phyloP scores from a whole-genome alignment of 2,888 invertebrate species.

The Thymelicus sylvestris region DNA sequence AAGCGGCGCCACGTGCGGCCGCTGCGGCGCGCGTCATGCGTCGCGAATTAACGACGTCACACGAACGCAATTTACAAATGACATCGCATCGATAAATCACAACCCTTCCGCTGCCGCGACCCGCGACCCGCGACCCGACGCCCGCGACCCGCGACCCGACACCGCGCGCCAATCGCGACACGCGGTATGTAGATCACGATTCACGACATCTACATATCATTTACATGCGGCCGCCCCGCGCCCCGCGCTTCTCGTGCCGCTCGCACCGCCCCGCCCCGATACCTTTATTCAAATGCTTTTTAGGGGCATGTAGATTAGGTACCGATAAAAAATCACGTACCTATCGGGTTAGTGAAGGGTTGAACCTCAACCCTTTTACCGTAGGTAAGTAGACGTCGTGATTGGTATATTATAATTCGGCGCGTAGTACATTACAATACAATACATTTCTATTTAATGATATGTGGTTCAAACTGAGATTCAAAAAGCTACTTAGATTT shows the following conservation, averaged over 20 bases:
- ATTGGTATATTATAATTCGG: constrained; percentile 27
- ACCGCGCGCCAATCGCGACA: constrained; percentile 41
- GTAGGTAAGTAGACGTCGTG: constrained; percentile 3
- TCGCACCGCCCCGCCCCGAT: constrained; percentile 35
- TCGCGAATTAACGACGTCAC: constrained; percentile 70
- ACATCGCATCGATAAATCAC: constrained; percentile 58
- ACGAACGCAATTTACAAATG: constrained; percentile 58
- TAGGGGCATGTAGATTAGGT: constrained; percentile 40
- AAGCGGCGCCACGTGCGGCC: constrained; percentile 43
- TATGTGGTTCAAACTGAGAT: background rate
- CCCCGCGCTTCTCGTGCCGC: too few relatives aligned
- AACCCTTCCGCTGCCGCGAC: constrained; percentile 45
- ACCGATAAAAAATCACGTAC: constrained; percentile 32
- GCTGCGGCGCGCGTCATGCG: constrained; percentile 58
- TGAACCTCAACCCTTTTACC: constrained; percentile 18
- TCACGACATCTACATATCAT: constrained; percentile 63
- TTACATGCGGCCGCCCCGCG: constrained; percentile 54
- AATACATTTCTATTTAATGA: background rate
- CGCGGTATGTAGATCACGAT: constrained; percentile 16
- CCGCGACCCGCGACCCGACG: constrained; percentile 39
- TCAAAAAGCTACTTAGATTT: too few relatives aligned
- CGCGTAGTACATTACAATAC: background rate
- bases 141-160: constrained; percentile 38
- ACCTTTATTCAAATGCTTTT: constrained; percentile 41
- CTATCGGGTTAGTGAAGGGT: constrained; percentile 23